A percentile compares a stretch with the other conserved stretches of the same genome.
Evolutionary conservation across 30 jellyfish, hydroid and myxozoan genomes (phyloP).

Genomic region (Rhopilema esculentum): DNA sequence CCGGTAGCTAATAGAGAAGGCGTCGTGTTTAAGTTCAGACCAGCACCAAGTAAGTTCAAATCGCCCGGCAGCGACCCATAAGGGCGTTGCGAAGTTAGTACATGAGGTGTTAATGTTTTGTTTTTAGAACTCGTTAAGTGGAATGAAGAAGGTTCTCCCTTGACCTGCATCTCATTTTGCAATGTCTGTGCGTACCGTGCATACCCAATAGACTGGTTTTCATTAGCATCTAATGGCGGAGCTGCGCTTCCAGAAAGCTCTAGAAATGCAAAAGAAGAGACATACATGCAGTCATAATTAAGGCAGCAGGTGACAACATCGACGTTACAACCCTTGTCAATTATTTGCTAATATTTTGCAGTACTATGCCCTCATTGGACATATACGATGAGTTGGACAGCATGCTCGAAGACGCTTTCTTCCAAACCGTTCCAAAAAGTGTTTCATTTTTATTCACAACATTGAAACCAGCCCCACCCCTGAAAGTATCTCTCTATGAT

Average conservation of each 20-base stretch:
- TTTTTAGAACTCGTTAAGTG: background rate
- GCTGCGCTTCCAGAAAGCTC: conserved; percentile 30
- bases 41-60: conserved; percentile 52
- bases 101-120: conserved; percentile 3
- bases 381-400: too few species aligned
- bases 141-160: conserved; percentile 9
- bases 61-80: conserved; percentile 67
- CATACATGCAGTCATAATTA: too few species aligned
- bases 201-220: background rate
- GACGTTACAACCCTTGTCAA: too few species aligned
- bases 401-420: too few species aligned
- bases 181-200: background rate
- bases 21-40: background rate
- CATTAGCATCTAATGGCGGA: background rate
- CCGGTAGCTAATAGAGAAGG: background rate
- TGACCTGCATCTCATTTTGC: conserved; percentile 6
- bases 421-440: too few species aligned
- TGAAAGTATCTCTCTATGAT: too few species aligned
- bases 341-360: too few species aligned
- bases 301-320: too few species aligned
- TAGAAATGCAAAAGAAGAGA: conserved; percentile 4
- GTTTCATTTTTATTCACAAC: too few species aligned
- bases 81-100: conserved; percentile 8
- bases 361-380: too few species aligned
- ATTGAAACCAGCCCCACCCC: too few species aligned